These are phyloP conservation scores for Rhinolophus sinicus DNA, from an alignment of 2,113 vertebrate genomes.

Conservation along the genomic window DNA sequence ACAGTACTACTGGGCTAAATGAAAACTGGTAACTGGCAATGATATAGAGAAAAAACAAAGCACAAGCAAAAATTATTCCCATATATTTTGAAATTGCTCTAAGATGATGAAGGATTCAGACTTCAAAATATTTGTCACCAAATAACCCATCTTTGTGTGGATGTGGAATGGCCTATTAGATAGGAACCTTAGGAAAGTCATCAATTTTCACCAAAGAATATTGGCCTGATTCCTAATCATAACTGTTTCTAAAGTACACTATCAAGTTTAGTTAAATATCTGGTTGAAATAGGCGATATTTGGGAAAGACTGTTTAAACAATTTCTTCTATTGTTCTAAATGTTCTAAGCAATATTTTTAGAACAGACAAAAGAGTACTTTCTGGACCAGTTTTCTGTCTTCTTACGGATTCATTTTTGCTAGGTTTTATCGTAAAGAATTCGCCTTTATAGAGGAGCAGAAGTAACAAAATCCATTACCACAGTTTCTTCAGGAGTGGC, in stretches of 20 bases:
- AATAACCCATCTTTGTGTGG: neutral
- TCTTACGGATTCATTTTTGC: neutral
- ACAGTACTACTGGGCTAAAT: neutral
- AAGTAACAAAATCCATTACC: neutral
- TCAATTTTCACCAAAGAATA: neutral
- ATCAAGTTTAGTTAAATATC: neutral
- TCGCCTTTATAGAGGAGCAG: neutral
- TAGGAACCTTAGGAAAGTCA: neutral
- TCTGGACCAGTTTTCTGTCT: neutral
- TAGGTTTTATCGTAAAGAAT: neutral
- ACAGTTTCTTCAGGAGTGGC: neutral
- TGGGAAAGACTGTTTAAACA: neutral
- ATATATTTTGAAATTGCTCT: constrained; percentile 1
- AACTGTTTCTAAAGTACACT: neutral
- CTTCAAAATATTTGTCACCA: neutral
- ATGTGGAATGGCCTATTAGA: neutral
- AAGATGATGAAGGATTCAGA: neutral
- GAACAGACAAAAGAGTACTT: neutral
- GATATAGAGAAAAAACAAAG: neutral
- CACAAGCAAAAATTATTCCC: neutral
- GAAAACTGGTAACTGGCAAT: neutral
- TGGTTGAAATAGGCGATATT: neutral
- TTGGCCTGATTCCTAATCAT: neutral
- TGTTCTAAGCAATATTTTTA: neutral
- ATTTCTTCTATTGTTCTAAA: constrained; percentile 14